Conservation (phyloP, 2,888 invertebrate species). For the Tolmerus cingulatus region DNA sequence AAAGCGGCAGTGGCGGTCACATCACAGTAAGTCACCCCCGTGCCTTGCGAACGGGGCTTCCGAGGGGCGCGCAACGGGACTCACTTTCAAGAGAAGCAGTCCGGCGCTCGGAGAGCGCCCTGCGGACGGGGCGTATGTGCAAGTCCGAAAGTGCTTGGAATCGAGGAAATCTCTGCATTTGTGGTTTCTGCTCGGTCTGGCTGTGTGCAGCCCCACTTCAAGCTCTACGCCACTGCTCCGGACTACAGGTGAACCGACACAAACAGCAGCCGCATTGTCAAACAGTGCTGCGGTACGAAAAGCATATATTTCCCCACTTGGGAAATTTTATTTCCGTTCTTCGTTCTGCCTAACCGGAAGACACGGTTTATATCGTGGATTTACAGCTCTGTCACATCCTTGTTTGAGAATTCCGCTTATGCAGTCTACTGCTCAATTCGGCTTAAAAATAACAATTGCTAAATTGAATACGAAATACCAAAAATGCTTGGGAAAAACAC, state of each 20-base stretch:
- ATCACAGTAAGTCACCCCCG: not conserved
- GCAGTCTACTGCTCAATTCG: too few species aligned
- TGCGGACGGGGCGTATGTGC: not conserved
- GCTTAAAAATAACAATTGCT: too few species aligned
- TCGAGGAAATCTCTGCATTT: constrained; percentile 24
- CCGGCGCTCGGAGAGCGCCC: not conserved
- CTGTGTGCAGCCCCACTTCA: not conserved
- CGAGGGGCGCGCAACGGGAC: not conserved
- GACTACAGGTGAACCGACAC: not conserved
- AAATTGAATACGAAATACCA: too few species aligned
- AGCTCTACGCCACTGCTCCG: not conserved
- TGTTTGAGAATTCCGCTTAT: not conserved
- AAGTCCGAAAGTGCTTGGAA: not conserved
- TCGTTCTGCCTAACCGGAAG: not conserved
- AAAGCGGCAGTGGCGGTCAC: not conserved
- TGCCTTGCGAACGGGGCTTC: not conserved
- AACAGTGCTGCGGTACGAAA: not conserved
- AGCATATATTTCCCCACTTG: not conserved
- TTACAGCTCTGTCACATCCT: not conserved
- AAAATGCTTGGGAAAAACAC: too few species aligned
- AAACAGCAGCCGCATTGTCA: not conserved
- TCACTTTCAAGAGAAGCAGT: constrained; percentile 1
- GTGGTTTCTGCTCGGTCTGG: not conserved
- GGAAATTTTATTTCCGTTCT: not conserved
- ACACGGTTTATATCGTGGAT: not conserved